Evolutionary conservation across 2,797 vertebrate genomes (phyloP).

Genomic region (Alcedo quadribrachys): DNA sequence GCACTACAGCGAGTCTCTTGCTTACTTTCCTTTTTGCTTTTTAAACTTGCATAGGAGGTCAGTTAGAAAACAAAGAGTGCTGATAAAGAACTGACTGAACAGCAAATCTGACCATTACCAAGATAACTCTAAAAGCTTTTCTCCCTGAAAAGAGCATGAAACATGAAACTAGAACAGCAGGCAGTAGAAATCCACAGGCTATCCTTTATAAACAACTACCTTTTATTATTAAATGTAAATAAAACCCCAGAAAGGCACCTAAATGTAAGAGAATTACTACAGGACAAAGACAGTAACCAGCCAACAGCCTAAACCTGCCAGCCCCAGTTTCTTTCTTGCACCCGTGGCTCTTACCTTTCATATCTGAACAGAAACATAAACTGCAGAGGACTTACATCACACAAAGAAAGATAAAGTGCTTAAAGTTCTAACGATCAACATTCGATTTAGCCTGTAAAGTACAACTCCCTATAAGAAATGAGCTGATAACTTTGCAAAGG

Average conservation of each 20-base stretch:
- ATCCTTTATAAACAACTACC: neutral
- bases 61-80: neutral
- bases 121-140: neutral
- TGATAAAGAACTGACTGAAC: neutral
- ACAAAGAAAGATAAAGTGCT: neutral
- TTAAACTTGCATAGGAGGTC: neutral
- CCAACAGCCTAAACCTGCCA: rapidly evolving
- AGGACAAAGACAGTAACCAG: neutral
- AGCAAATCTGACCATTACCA: neutral
- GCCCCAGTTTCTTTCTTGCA: neutral
- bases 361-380: neutral
- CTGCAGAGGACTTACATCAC: rapidly evolving
- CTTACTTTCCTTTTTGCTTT: neutral
- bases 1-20: neutral
- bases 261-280: neutral
- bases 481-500: neutral
- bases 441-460: rapidly evolving
- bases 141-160: neutral
- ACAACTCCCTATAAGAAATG: neutral
- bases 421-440: neutral
- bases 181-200: neutral
- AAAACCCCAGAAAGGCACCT: neutral
- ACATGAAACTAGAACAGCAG: neutral
- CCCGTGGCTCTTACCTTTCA: neutral
- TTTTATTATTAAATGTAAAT: neutral